Percentiles rank a stretch among this genome's conserved stretches.
These are phyloP conservation scores for Falco punctatus DNA, from an alignment of 2,113 vertebrate species.

Conservation along the genomic window DNA sequence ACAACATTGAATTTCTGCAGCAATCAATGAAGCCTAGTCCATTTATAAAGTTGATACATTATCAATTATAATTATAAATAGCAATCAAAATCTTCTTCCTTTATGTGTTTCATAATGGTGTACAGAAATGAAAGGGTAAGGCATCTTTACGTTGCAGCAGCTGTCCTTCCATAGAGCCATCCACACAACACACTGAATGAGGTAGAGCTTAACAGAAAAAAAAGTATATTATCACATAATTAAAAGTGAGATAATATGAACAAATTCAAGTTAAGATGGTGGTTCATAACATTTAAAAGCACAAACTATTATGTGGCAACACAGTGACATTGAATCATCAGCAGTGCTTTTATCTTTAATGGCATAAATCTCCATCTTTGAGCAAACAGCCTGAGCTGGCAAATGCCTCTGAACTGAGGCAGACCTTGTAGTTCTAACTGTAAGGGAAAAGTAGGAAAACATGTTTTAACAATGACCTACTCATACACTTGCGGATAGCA, in stretches of 20 bases:
- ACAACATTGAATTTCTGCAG: not conserved
- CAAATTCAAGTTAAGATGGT: not conserved
- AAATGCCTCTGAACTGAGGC: not conserved
- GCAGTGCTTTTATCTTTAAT: not conserved
- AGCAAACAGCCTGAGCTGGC: not conserved
- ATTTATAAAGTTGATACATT: not conserved
- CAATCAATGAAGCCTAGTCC: not conserved
- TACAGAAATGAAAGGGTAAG: not conserved
- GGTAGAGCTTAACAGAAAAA: not conserved
- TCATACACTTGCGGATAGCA: not conserved
- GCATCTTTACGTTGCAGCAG: not conserved
- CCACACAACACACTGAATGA: not conserved
- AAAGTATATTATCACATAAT: not conserved
- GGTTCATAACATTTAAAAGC: not conserved
- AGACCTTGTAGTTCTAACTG: not conserved
- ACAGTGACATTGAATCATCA: not conserved
- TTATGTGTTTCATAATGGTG: not conserved
- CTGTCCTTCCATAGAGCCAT: not conserved
- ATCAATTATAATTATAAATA: not conserved
- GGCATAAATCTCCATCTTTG: not conserved
- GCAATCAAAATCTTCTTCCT: not conserved
- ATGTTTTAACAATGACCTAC: not conserved
- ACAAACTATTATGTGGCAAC: not conserved
- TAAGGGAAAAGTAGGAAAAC: not conserved
- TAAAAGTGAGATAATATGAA: not conserved